Evolutionary conservation across 2,797 vertebrate species (phyloP), one percentile per base, ranked within the genome.

Genomic region (Phalloptychus januarius): DNA sequence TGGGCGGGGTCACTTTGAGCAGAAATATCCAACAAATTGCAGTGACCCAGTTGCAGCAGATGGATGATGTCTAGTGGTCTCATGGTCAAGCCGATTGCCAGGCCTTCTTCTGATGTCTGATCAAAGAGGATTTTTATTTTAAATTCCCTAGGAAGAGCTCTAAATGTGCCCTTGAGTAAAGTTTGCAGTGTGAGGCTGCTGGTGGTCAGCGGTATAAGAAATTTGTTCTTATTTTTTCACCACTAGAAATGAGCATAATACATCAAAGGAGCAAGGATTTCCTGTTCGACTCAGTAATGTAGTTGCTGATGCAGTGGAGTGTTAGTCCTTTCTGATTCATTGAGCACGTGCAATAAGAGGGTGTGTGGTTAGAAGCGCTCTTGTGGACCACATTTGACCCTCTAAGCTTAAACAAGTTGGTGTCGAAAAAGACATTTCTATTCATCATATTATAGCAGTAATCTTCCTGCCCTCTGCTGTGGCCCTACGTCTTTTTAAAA

Each of bases 221-320:
- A 28, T 54, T 54, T 44, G 44, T 75, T 50, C 36, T 46, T 12
- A 44, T 46, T 74, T 78, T 75, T 79, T 44, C 75, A 76, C 77
- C 23, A 15, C 28, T 82, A 83, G 78, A 28, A 83, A 84, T 90
- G 78, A 86, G 88, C 82, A 76, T 40, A 36, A 89, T 84, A 52
- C 45, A 83, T 87, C 84, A 86, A 71, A 69, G 11, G 61, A 78
- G 65, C 48, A 80, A 72, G 63, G 78, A 65, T 42, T 77, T 69
- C 33, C 48, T 36, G 72, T 67, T 58, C 3, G 5, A 71, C 79
- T 71, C 63, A 40, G 45, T 80, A 25, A 76, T 63, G 7, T 4
- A 40, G 71, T 72, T 71, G 45, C n/a, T 46, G 75, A 42, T 38
- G 25, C 12, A 52, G 33, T 28, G 0, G n/a, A 38, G 3, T 31